Conservation (phyloP, 35 echinoderm and acorn worm species). For the Anneissia japonica region DNA sequence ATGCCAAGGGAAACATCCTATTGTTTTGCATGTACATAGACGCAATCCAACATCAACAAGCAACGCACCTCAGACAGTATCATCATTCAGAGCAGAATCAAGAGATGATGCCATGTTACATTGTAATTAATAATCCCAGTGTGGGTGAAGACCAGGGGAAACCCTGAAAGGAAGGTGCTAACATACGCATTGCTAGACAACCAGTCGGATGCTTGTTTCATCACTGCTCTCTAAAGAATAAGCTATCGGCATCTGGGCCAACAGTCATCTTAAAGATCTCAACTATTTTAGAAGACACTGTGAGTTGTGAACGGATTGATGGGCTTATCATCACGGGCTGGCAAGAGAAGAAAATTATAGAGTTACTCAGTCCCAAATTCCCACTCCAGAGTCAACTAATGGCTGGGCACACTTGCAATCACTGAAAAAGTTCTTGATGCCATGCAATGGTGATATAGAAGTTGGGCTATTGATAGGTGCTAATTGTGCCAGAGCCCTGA, state of each 20-base stretch:
- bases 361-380: conserved; percentile 26
- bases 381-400: conserved; percentile 16
- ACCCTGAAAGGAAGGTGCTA: no score
- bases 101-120: no score
- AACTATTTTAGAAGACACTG: not conserved
- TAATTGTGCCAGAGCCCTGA: conserved; percentile 29
- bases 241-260: not conserved
- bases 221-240: no score
- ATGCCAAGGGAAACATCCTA: conserved; percentile 48
- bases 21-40: conserved; percentile 26
- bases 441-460: conserved; percentile 7
- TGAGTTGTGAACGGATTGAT: conserved; percentile 35
- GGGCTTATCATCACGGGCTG: conserved; percentile 35
- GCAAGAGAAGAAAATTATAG: conserved; percentile 21
- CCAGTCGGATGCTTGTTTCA: no score
- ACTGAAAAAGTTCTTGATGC: not conserved
- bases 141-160: no score
- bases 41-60: no score
- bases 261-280: no score
- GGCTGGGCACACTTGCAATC: conserved; percentile 42
- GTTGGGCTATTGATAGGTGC: conserved; percentile 36
- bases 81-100: no score
- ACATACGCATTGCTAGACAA: no score
- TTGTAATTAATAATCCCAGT: no score
- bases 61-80: no score